Percentiles rank a stretch among this genome's conserved stretches.
These are phyloP conservation scores for Xenops minutus DNA, from an alignment of 2,797 vertebrate species.

Conservation along the genomic window DNA sequence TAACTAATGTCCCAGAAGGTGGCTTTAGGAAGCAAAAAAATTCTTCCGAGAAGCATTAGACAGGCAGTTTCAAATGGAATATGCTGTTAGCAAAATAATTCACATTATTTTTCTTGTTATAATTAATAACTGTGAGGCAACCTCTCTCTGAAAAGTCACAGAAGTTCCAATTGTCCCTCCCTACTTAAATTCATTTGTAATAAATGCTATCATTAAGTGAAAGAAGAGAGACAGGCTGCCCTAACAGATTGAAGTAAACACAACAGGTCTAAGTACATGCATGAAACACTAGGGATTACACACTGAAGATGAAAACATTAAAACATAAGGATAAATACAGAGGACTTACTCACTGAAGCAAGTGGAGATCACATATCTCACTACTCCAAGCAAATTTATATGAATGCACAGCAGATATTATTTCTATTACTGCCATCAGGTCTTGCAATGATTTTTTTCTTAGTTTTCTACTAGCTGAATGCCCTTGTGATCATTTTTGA, in stretches of 20 bases:
- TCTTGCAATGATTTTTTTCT: neutral
- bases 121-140: neutral
- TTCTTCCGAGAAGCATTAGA: neutral
- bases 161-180: neutral
- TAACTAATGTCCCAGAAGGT: neutral
- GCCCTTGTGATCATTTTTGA: neutral
- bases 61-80: neutral
- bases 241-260: neutral
- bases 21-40: neutral
- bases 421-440: neutral
- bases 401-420: neutral
- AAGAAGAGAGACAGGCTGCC: neutral
- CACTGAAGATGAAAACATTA: neutral
- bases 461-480: neutral
- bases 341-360: neutral
- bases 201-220: neutral
- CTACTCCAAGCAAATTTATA: neutral
- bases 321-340: neutral
- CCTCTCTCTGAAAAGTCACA: neutral
- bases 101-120: neutral
- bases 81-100: neutral
- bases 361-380: neutral
- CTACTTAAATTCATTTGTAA: neutral
- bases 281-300: neutral
- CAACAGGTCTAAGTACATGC: neutral